Evolutionary conservation across 2,888 invertebrate species (phyloP).

Genomic region (Drosophila phalerata): DNA sequence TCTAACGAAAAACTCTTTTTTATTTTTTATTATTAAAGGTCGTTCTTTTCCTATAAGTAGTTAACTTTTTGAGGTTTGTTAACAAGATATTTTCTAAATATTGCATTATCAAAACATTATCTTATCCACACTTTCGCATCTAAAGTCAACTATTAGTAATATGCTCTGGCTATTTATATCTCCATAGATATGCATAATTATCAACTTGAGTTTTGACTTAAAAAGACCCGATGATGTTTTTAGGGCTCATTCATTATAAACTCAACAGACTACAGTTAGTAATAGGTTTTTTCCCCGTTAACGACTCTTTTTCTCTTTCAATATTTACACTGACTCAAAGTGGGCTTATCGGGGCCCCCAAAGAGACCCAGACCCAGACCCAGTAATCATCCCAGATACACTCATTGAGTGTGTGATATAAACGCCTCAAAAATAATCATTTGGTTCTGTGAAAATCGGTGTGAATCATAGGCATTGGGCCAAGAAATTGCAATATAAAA

Average conservation of each 20-base stretch:
- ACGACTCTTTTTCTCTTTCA: not conserved
- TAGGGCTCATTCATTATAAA: not conserved
- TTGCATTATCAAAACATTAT: not conserved
- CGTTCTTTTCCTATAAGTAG: not conserved
- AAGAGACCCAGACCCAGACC: constrained; percentile 3
- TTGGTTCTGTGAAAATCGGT: constrained; percentile 36
- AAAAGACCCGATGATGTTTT: not conserved
- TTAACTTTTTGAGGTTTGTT: not conserved
- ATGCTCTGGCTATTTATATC: not conserved
- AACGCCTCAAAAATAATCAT: constrained; percentile 27
- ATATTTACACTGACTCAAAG: not conserved
- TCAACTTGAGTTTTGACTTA: not conserved
- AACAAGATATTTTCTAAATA: not conserved
- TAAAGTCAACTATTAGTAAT: constrained; percentile 6
- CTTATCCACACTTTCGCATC: constrained; percentile 17
- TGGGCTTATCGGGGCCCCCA: constrained; percentile 12
- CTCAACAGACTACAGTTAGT: not conserved
- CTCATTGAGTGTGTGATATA: constrained; percentile 13
- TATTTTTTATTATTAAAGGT: too few relatives aligned
- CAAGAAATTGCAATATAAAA: constrained; percentile 25
- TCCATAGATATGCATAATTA: constrained; percentile 3
- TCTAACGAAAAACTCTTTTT: too few relatives aligned
- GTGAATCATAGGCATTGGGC: constrained; percentile 35
- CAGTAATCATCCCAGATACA: not conserved
- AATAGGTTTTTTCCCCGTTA: constrained; percentile 10